phyloP scores from a whole-genome alignment of 2,113 vertebrate genomes.

The Buteo buteo region DNA sequence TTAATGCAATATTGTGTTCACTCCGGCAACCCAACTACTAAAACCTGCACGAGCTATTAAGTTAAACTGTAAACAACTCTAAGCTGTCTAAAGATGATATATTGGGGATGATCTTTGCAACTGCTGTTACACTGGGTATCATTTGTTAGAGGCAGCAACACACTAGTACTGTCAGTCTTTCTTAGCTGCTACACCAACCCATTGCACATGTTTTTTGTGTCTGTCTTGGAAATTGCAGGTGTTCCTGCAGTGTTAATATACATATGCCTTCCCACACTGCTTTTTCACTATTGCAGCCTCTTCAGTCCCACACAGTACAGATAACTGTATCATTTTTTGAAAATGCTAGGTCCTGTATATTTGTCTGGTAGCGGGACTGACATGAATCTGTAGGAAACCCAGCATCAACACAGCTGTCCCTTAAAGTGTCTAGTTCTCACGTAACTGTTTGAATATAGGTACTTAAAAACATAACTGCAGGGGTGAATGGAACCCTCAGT shows the following conservation, averaged over 20 bases:
- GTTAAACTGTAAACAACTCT: neutral
- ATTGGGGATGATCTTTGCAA: neutral
- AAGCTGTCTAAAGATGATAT: neutral
- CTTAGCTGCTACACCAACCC: neutral
- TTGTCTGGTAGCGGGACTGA: neutral
- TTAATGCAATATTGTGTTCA: neutral
- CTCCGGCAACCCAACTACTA: neutral
- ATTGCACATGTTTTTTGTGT: too few species aligned
- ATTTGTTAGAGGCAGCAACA: neutral
- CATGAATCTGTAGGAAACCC: neutral
- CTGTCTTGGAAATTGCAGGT: neutral
- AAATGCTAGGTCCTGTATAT: neutral
- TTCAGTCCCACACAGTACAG: accelerated
- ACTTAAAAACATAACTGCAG: neutral
- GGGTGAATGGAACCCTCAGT: neutral
- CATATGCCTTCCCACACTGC: neutral
- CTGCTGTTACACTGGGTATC: neutral
- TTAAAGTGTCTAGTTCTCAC: neutral
- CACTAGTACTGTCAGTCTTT: accelerated
- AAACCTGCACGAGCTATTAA: neutral
- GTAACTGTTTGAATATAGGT: neutral
- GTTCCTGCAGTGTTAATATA: neutral
- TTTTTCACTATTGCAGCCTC: neutral
- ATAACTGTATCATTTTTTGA: neutral
- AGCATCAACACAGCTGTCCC: neutral